Base-by-base conservation (phyloP, 2,888 invertebrate genomes). In the Volucella bombylans region DNA sequence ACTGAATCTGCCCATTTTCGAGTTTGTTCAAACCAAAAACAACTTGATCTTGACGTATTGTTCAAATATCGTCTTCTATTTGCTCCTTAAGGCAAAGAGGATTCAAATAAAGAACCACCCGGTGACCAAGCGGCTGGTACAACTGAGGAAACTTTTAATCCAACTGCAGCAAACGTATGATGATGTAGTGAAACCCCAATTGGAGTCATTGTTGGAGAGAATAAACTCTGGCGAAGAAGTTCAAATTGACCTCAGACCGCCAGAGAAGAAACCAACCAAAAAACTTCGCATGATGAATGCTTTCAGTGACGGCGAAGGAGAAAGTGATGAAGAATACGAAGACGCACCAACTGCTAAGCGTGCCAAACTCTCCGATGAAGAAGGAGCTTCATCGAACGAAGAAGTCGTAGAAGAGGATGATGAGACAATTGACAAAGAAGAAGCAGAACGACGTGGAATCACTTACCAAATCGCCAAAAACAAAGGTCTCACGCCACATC, bases 401-500 rank as follows among this genome's bases (percentile, higher is more conserved):
- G 79, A 80, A 69, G 31, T 18, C 91, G 88, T 92, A 92, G 82
- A 93, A 89, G 92, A 92, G 10, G 92, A 88, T 47, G 89, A 88
- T 52, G 89, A 90, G 41, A 87, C 87, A 1, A 92, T 92, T 23
- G 90, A 89, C 43, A 89, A 89, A 50, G 88, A 88, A 12, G 89
- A 87, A 49, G 92, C 92, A 59, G 87, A 91, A 1, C 97, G 97
- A 89, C 94, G 98, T 88, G 94, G 94, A 68, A 98, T 98, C 86
- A 98, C 97, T 2, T 97, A 97, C 90, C 95, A 98, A 94, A 99
- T 99, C 90, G 95, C 96, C 18, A 99, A 99, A 92, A 99, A 99
- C 90, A 98, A 97, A 92, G 99, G 99, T 14, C 93, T 99, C 15
- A 97, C 96, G 47, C 97, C 98, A 0, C 94, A 95, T 87, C 94